phyloP scores from a whole-genome alignment of 2,797 vertebrate species.

The Crossoptilon crossoptilon region DNA sequence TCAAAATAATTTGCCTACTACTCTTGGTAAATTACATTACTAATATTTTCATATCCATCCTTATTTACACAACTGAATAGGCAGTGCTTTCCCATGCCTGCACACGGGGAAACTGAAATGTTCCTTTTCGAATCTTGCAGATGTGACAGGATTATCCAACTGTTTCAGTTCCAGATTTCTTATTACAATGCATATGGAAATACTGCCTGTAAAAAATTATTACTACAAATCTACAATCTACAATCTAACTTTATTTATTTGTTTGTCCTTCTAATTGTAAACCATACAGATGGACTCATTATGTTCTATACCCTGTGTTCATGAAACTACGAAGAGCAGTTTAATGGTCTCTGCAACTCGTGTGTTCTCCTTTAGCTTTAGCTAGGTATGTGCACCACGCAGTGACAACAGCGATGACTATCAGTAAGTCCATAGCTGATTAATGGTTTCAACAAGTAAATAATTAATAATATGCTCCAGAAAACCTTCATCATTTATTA shows the following conservation, averaged over 20 bases:
- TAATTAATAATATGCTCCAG: not conserved
- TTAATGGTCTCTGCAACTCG: not conserved
- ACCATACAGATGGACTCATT: not conserved
- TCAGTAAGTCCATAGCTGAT: not conserved
- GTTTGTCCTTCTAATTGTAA: not conserved
- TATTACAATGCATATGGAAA: not conserved
- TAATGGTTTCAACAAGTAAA: not conserved
- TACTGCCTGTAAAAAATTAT: not conserved
- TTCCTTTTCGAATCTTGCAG: not conserved
- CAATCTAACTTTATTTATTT: not conserved
- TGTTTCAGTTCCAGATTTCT: slow-evolving; percentile 17
- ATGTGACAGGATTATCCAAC: not conserved
- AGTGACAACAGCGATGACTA: not conserved
- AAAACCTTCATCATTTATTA: not conserved
- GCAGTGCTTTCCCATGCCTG: not conserved
- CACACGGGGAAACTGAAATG: not conserved
- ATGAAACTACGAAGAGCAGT: not conserved
- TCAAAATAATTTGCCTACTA: slow-evolving; percentile 15
- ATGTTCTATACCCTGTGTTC: not conserved
- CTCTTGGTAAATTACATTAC: slow-evolving; percentile 3
- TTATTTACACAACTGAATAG: slow-evolving; percentile 41
- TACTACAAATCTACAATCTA: not conserved
- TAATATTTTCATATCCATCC: slow-evolving; percentile 23
- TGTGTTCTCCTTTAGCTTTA: not conserved
- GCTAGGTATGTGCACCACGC: not conserved